These are phyloP conservation scores for Callyntrura guangdongensis DNA, from an alignment of 2,888 invertebrate species.

Conservation along the genomic window DNA sequence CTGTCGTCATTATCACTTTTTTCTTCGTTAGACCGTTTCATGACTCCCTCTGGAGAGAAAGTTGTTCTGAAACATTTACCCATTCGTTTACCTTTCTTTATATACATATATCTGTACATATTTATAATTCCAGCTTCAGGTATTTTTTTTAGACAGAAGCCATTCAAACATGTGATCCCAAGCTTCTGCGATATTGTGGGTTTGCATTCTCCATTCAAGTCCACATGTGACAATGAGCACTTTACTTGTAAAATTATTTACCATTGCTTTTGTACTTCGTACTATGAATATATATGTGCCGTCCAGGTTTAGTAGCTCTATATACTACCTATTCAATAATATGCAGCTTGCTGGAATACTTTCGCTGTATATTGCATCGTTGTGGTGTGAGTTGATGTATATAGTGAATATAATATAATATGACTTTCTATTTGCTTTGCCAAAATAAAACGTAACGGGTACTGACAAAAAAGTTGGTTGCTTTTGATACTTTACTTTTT, in stretches of 20 bases:
- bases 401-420: neutral
- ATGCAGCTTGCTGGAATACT: neutral
- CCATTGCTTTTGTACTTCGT: too few species aligned
- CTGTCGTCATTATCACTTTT: conserved; percentile 71
- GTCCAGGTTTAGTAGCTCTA: too few species aligned
- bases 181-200: neutral
- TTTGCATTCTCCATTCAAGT: neutral
- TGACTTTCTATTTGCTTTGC: neutral
- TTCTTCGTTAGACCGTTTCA: conserved; percentile 52
- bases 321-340: neutral
- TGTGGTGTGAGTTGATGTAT: neutral
- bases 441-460: conserved; percentile 10
- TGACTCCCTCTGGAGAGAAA: conserved; percentile 72
- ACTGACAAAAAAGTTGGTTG: conserved; percentile 39
- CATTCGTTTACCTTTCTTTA: too few species aligned
- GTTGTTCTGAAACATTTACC: conserved; percentile 8
- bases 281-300: too few species aligned
- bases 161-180: neutral
- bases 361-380: conserved; percentile 1
- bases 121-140: too few species aligned
- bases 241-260: neutral
- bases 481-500: conserved; percentile 51
- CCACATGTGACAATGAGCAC: neutral
- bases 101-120: too few species aligned
- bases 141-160: neutral